A percentile compares a stretch with the other conserved stretches of the same genome.
phyloP scores from a whole-genome alignment of 2,113 vertebrate species.

The Peucedramus taeniatus region DNA sequence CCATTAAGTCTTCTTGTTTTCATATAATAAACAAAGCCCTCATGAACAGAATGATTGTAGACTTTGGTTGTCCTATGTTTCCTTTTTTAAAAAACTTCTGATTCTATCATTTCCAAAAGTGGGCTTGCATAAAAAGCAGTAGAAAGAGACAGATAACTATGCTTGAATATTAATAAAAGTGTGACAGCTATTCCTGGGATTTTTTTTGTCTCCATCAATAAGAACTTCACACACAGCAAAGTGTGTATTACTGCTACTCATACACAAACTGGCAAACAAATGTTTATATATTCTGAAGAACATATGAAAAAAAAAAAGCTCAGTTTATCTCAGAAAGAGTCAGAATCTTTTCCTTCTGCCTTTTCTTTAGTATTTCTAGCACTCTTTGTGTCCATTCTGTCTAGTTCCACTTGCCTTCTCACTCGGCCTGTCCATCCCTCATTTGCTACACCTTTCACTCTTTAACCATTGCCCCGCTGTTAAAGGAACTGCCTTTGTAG shows the following conservation, averaged over 20 bases:
- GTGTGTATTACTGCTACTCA: not conserved
- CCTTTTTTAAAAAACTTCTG: not conserved
- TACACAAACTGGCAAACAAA: not conserved
- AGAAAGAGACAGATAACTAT: not conserved
- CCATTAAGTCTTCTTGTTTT: not conserved
- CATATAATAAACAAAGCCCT: not conserved
- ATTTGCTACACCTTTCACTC: not conserved
- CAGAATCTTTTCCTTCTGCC: not conserved
- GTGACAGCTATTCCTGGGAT: not conserved
- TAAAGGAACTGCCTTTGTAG: not conserved
- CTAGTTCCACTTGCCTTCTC: not conserved
- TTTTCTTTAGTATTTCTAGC: not conserved
- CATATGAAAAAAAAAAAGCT: not conserved
- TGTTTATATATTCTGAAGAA: not conserved
- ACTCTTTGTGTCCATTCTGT: not conserved
- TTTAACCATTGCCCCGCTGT: accelerated
- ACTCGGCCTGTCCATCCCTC: not conserved
- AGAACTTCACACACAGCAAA: not conserved
- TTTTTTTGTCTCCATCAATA: not conserved
- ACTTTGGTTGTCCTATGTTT: not conserved
- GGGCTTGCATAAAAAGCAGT: not conserved
- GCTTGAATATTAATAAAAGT: not conserved
- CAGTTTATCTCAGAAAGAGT: not conserved
- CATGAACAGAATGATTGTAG: not conserved
- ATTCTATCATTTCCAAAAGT: not conserved